Percentiles rank a stretch among this genome's conserved stretches.
Evolutionary conservation across 2,797 vertebrate genomes (phyloP).

Genomic region (Squalus acanthias): DNA sequence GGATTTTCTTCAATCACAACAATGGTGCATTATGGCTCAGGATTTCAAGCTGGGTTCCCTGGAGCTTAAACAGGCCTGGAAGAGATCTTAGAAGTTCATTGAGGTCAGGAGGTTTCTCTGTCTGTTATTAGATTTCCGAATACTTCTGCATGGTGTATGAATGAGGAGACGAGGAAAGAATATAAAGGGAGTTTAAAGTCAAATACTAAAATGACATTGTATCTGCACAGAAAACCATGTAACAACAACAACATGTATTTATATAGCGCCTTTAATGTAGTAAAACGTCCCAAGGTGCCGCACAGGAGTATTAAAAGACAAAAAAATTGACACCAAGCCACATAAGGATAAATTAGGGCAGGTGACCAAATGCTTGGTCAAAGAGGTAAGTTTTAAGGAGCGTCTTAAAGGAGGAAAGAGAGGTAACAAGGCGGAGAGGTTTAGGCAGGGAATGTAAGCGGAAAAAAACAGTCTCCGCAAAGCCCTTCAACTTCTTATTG

Average conservation of each 20-base stretch:
- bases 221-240: neutral
- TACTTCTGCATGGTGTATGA: neutral
- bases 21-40: neutral
- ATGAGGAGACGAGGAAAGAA: neutral
- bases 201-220: neutral
- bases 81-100: neutral
- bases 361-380: too few relatives aligned
- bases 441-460: too few relatives aligned
- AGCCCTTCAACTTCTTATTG: neutral
- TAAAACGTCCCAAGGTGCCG: too few relatives aligned
- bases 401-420: too few relatives aligned
- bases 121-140: neutral
- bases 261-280: too few relatives aligned
- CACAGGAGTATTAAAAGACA: too few relatives aligned
- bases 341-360: too few relatives aligned
- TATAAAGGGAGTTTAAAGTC: neutral
- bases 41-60: neutral
- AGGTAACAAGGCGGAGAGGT: too few relatives aligned
- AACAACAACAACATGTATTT: too few relatives aligned
- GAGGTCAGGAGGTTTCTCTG: conserved; percentile 6
- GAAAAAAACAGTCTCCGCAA: neutral
- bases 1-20: neutral
- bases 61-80: neutral
- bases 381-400: too few relatives aligned
- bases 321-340: too few relatives aligned